Conservation (phyloP, 2,797 vertebrate genomes). For the Oreonectes daqikongensis region DNA sequence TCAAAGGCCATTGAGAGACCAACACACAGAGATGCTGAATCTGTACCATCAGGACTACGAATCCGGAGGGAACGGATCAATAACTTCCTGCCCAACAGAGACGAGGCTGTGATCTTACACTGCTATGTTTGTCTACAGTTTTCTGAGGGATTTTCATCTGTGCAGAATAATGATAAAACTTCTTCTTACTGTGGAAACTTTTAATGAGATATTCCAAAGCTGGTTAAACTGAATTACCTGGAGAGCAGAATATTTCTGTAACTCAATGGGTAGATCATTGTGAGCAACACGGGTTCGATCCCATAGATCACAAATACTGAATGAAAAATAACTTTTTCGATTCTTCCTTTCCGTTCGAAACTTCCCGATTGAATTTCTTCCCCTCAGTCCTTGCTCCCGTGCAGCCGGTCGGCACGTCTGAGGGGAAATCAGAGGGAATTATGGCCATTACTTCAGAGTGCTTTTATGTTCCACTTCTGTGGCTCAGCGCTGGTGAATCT, state of each 20-base stretch:
- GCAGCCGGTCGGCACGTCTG: constrained; percentile 24
- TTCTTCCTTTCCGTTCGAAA: background rate
- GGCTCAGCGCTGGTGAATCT: constrained; percentile 9
- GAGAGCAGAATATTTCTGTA: background rate
- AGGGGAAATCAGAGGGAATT: constrained; percentile 40
- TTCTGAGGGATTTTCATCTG: background rate
- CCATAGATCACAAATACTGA: background rate
- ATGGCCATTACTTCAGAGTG: constrained; percentile 22
- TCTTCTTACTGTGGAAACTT: background rate
- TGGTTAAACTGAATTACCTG: background rate
- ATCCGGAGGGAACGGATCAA: too few species aligned
- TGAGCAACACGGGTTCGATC: too few species aligned
- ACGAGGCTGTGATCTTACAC: background rate
- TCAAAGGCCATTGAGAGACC: too few species aligned
- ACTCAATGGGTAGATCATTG: too few species aligned
- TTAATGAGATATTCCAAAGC: background rate
- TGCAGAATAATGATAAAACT: background rate
- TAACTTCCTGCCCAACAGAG: background rate
- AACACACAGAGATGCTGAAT: background rate
- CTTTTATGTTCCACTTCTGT: constrained; percentile 41
- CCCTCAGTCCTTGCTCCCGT: background rate
- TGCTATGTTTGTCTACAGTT: too few species aligned
- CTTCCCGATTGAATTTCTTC: background rate
- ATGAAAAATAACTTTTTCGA: background rate
- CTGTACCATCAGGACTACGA: background rate